A percentile compares a stretch with the other conserved stretches of the same genome.
These are phyloP conservation scores for Triplophysa tibetana DNA, from an alignment of 2,113 vertebrate species.

Conservation along the genomic window DNA sequence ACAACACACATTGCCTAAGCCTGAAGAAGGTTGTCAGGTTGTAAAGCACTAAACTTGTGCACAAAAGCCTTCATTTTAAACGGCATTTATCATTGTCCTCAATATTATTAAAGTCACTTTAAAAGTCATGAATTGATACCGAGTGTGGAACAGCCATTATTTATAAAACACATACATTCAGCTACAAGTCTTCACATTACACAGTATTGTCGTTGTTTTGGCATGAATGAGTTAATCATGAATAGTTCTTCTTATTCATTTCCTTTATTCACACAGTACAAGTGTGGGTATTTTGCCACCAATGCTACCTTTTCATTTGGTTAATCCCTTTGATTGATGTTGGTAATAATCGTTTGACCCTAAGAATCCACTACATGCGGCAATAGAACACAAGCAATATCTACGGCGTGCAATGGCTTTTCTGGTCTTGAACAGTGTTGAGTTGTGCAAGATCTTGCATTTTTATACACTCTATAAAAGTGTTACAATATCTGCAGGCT, in stretches of 20 bases:
- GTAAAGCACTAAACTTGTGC: too few species aligned
- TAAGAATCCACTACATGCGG: background rate
- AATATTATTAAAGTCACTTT: too few species aligned
- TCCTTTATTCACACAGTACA: background rate
- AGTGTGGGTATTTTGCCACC: background rate
- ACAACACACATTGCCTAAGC: background rate
- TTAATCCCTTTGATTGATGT: background rate
- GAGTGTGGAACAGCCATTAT: too few species aligned
- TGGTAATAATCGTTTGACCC: background rate
- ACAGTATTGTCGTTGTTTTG: too few species aligned
- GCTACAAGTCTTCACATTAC: too few species aligned
- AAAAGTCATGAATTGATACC: too few species aligned
- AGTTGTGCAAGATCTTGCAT: constrained; percentile 7
- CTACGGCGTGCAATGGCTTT: background rate
- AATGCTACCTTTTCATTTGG: background rate
- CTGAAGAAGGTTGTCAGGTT: background rate
- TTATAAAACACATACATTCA: too few species aligned
- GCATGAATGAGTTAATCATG: background rate
- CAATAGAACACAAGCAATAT: background rate
- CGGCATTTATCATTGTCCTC: too few species aligned
- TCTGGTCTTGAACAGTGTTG: background rate
- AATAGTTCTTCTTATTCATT: background rate
- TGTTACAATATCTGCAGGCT: constrained; percentile 4
- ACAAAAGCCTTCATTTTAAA: too few species aligned
- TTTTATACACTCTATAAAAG: constrained; percentile 26